Evolutionary conservation across 2,888 invertebrate species (phyloP), one percentile per base, ranked within the genome.

Genomic region (Eupelmus urozonus): DNA sequence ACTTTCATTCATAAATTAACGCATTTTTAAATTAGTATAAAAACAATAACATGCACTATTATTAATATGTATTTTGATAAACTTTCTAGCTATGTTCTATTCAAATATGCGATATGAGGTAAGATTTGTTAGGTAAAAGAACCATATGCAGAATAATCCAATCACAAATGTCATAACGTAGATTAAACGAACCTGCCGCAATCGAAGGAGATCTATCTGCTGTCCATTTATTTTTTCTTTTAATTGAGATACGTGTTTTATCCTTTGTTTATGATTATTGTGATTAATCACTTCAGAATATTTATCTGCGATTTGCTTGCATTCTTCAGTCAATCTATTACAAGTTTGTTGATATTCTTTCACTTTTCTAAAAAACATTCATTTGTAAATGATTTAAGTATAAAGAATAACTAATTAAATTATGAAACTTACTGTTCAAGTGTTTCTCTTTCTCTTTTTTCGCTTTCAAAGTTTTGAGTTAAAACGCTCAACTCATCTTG

Each of bases 251-350:
- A 92, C 83, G 83, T 93, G 92, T 76, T 92, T 92, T 65, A 93
- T 92, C 86, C 93, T 93, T 85, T 94, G 93, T 82, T 92, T 93
- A 81, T 92, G 92, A 86, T 94, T 94, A 82, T 93, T 93, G 83
- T 94, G 93, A 0, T 93, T 93, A n/a, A 93, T 87, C 67, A 93
- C 86, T 78, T 92, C 91, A 1, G 92, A 92, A 84, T 93, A 93
- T 82, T 93, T 92, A 62, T 90, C 86, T 16, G 91, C 90, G 66
- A 93, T 88, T 76, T 92, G 91, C 81, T 91, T 89, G 51, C 92
- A 90, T 83, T 92, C 91, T 2, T 88, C 87, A 82, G 89, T 84
- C 3, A 92, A 86, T 49, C 89, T 88, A 81, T 93, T 92, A 29
- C 85, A 86, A 11, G 82, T 71, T 40, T 85, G 83, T 0, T 80